Evolutionary conservation across 53 echinoderm and acorn worm species (phyloP).

Genomic region (Holothuria leucospilota): DNA sequence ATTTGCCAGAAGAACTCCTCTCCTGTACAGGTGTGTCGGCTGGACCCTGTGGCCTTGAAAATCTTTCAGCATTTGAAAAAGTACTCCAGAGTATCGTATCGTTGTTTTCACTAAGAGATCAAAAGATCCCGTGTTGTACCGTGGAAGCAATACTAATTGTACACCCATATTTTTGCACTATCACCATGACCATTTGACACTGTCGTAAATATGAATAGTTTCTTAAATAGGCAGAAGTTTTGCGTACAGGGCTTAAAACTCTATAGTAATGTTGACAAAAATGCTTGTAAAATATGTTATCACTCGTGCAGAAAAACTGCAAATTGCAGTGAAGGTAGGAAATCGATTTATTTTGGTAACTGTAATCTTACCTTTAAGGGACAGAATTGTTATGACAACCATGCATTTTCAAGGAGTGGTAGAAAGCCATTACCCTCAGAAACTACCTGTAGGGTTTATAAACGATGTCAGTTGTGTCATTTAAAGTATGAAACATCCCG

Average conservation of each 20-base stretch:
- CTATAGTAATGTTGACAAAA: constrained; percentile 12
- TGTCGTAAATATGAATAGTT: constrained; percentile 33
- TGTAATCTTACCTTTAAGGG: constrained; percentile 17
- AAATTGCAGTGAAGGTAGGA: neutral
- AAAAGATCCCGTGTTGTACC: no score
- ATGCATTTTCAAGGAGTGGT: neutral
- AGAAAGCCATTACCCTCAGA: neutral
- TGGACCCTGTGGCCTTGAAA: no score
- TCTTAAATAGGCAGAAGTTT: constrained; percentile 43
- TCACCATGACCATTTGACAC: no score
- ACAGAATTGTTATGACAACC: constrained; percentile 1
- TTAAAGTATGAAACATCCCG: neutral
- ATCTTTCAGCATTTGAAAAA: no score
- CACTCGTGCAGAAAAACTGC: neutral
- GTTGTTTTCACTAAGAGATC: no score
- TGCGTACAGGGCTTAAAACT: constrained; percentile 54
- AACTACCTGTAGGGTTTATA: constrained; percentile 2
- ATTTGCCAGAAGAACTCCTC: no score
- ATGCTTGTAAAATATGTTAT: constrained; percentile 46
- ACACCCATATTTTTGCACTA: no score
- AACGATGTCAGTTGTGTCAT: neutral
- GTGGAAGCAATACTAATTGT: no score
- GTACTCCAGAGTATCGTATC: no score
- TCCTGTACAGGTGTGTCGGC: neutral
- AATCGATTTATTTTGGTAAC: neutral